Conservation (phyloP, 2,888 invertebrate species). For the Tachystola acroxantha region DNA sequence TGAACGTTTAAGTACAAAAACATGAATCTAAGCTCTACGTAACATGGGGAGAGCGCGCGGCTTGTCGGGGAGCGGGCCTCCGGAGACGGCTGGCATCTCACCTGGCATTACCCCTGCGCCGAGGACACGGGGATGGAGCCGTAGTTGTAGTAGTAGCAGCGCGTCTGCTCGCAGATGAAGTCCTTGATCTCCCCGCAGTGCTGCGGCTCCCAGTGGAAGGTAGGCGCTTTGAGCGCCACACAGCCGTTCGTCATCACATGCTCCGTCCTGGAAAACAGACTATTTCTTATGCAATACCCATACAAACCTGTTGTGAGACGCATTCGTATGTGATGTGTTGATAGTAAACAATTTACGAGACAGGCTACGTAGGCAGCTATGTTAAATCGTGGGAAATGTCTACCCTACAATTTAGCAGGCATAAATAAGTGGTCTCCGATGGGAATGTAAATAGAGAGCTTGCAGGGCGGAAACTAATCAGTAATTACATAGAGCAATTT, state of each 20-base stretch:
- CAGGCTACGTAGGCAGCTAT: background rate
- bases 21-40: slow-evolving; percentile 7
- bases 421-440: background rate
- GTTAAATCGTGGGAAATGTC: background rate
- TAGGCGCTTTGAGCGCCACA: slow-evolving; percentile 87
- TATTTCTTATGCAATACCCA: slow-evolving; percentile 54
- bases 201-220: slow-evolving; percentile 89
- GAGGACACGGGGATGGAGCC: slow-evolving; percentile 93
- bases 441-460: background rate
- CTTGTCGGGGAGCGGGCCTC: slow-evolving; percentile 71
- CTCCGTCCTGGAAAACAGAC: slow-evolving; percentile 76
- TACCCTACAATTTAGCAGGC: background rate
- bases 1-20: slow-evolving; percentile 10
- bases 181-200: slow-evolving; percentile 91
- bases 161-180: slow-evolving; percentile 93
- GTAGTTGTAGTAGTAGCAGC: slow-evolving; percentile 94
- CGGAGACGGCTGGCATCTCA: slow-evolving; percentile 81
- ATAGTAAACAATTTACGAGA: background rate
- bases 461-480: background rate
- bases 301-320: background rate
- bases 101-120: slow-evolving; percentile 94
- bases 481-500: background rate
- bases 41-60: slow-evolving; percentile 50
- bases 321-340: background rate
- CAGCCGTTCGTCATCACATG: slow-evolving; percentile 82